Evolutionary conservation across 2,888 invertebrate genomes (phyloP).

Genomic region (Dryococelus australis): DNA sequence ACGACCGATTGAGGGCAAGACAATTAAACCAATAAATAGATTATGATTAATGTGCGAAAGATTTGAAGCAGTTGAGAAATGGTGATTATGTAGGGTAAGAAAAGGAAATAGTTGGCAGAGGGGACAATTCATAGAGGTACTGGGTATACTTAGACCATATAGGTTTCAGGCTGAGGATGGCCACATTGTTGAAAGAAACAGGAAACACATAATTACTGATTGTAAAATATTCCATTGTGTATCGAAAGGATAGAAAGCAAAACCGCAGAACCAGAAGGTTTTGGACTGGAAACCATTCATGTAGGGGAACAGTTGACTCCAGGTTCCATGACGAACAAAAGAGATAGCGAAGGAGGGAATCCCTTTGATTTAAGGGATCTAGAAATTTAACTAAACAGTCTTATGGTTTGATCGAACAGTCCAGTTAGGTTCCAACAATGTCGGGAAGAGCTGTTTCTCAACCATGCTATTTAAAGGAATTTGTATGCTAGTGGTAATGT

Average conservation of each 20-base stretch:
- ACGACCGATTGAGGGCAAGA: not conserved
- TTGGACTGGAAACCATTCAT: not conserved
- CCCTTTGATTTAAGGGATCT: not conserved
- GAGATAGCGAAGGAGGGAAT: not conserved
- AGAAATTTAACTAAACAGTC: not conserved
- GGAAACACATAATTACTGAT: not conserved
- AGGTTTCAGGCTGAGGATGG: not conserved
- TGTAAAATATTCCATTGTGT: not conserved
- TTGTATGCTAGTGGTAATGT: not conserved
- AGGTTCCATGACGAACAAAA: not conserved
- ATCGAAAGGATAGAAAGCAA: not conserved
- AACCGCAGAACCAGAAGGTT: not conserved
- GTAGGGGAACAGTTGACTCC: no score
- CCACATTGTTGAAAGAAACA: not conserved
- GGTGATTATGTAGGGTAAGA: not conserved
- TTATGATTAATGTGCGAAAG: not conserved
- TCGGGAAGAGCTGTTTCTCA: not conserved
- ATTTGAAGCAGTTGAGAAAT: not conserved
- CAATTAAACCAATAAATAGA: not conserved
- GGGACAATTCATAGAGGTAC: not conserved
- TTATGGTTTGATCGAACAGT: not conserved
- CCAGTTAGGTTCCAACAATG: not conserved
- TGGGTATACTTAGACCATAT: not conserved
- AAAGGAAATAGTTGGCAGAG: not conserved
- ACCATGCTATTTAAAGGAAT: not conserved